Percentiles rank a stretch among this genome's conserved stretches.
These are phyloP conservation scores for Uromys caudimaculatus DNA, from an alignment of 2,797 vertebrate species.

Conservation along the genomic window DNA sequence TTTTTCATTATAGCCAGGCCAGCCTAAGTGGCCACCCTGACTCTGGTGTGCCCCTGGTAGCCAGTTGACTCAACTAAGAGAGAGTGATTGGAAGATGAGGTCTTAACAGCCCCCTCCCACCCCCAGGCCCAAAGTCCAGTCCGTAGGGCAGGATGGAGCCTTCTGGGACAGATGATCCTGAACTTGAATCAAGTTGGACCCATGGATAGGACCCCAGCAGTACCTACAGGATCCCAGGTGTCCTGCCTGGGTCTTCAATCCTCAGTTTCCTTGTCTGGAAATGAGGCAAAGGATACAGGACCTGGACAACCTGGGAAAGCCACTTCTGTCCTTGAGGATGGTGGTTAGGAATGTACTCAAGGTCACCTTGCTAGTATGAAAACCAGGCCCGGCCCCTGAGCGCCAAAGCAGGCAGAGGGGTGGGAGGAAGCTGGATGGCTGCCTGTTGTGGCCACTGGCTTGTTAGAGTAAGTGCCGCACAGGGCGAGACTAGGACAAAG, in stretches of 20 bases:
- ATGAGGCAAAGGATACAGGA: neutral
- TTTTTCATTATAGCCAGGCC: neutral
- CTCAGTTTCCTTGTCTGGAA: slow-evolving; percentile 58
- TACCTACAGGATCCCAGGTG: neutral
- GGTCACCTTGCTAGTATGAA: slow-evolving; percentile 18
- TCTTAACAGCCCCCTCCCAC: neutral
- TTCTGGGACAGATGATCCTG: neutral
- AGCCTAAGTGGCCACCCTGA: neutral
- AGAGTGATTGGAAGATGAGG: neutral
- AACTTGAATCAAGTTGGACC: neutral
- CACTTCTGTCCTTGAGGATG: neutral
- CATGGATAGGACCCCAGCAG: neutral
- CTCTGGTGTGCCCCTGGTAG: neutral
- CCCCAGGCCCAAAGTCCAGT: neutral
- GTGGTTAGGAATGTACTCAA: neutral
- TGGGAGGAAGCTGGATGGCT: neutral
- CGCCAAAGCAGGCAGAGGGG: neutral
- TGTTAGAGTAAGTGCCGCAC: neutral
- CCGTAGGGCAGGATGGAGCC: too few species aligned
- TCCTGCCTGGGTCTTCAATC: neutral
- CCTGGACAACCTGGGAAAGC: neutral
- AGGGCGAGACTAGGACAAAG: neutral
- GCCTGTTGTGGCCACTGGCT: neutral
- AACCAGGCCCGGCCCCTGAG: neutral
- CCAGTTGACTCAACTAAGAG: neutral